These are phyloP conservation scores for Brachypalpus laphriformis DNA, from an alignment of 2,888 invertebrate species.

Conservation along the genomic window DNA sequence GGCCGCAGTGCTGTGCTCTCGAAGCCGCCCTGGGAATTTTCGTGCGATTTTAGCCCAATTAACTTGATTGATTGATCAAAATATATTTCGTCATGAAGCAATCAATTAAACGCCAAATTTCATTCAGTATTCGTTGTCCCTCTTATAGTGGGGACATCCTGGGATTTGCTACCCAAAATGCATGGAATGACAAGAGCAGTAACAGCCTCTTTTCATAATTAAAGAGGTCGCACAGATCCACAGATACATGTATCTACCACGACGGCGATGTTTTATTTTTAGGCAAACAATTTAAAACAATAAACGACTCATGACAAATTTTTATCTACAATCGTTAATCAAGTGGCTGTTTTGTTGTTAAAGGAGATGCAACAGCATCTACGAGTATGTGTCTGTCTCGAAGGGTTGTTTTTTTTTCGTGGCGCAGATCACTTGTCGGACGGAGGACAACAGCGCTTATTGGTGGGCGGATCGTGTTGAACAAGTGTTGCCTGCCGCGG, in stretches of 20 bases:
- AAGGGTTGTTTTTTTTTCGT: conserved; percentile 60
- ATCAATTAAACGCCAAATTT: conserved; percentile 69
- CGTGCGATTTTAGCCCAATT: conserved; percentile 64
- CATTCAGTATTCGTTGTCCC: conserved; percentile 29
- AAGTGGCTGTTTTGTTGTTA: conserved; percentile 26
- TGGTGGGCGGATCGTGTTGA: conserved; percentile 67
- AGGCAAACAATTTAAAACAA: conserved; percentile 68
- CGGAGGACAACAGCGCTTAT: conserved; percentile 1
- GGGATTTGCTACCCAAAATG: conserved; percentile 23
- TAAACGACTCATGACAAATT: conserved; percentile 74
- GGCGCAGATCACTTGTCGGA: conserved; percentile 46
- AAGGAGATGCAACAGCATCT: conserved; percentile 37
- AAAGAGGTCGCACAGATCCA: conserved; percentile 25
- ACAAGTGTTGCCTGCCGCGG: conserved; percentile 59
- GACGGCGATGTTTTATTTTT: conserved; percentile 42
- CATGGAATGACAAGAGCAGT: neutral
- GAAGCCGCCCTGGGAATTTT: conserved; percentile 36
- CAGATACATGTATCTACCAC: conserved; percentile 20
- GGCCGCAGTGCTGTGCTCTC: neutral
- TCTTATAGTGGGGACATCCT: neutral
- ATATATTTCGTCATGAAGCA: conserved; percentile 61
- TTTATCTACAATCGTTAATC: conserved; percentile 72
- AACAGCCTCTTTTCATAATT: conserved; percentile 12
- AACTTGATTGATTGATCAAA: conserved; percentile 72
- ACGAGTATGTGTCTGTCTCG: neutral